Evolutionary conservation across 2,797 vertebrate genomes (phyloP), one percentile per base, ranked within the genome.

Genomic region (Galaxias olidus): DNA sequence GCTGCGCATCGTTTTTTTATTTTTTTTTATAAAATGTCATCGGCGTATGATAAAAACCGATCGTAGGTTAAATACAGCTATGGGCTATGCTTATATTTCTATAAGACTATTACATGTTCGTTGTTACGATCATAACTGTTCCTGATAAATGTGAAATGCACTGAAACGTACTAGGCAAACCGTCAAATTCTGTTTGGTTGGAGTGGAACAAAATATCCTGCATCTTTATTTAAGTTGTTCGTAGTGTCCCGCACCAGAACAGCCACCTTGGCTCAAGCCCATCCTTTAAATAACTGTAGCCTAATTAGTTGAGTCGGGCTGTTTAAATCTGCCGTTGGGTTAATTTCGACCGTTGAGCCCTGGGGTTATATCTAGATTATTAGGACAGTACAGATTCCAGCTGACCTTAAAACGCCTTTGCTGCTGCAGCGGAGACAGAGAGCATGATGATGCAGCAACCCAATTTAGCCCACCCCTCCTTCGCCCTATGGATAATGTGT

Each of bases 401-500:
- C 0, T 86, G 86, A 87, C 86, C 85, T 87, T 57, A 60, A 84
- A 85, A 84, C 62, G 85, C 61, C 87, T 87, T 88, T 87, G 84
- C 18, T 50, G 71, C 54, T 13, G 59, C 13, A 40, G 19, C 7
- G 4, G 52, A 61, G 54, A 40, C 48, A 56, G 50, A 20, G 47
- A 77, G 67, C 11, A 45, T 61, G 74, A 69, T 77, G 83, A 86
- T 83, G 85, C 81, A 86, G 84, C 80, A 84, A 14, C 19, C 43
- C 8, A 19, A 4, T 20, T 19, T 42, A 15, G 10, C 50, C 14
- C 49, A 10, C 50, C 30, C 45, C 47, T 30, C 56, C 15, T 10
- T 43, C 12, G 11, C 19, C 14, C 18, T 11, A 18, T n/a, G 47
- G 60, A 65, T 64, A 54, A 63, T 71, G 75, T 80, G 77, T 84